phyloP scores from a whole-genome alignment of 2,888 invertebrate species.

The Phragmatobia fuliginosa region DNA sequence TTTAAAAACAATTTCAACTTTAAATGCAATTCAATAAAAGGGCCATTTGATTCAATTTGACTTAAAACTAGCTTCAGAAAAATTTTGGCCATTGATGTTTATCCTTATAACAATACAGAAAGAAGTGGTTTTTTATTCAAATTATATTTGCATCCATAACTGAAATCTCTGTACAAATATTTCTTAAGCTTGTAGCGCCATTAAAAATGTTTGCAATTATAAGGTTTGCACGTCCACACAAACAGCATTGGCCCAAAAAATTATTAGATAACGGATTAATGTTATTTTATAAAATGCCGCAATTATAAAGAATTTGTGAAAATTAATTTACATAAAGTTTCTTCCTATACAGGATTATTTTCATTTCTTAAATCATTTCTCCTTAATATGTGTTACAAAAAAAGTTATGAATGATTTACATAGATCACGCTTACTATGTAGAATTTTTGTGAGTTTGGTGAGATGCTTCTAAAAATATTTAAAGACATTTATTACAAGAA shows the following conservation, averaged over 20 bases:
- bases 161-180: background rate
- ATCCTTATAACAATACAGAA: background rate
- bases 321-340: conserved; percentile 24
- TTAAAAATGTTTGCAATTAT: conserved; percentile 13
- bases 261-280: conserved; percentile 33
- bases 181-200: background rate
- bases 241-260: conserved; percentile 47
- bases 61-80: background rate
- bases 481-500: no score
- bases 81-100: background rate
- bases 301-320: conserved; percentile 38
- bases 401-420: background rate
- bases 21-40: background rate
- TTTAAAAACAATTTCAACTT: background rate
- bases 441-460: background rate
- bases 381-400: background rate
- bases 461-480: background rate
- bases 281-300: conserved; percentile 45
- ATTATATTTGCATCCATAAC: background rate
- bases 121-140: background rate
- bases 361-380: background rate
- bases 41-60: background rate
- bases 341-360: conserved; percentile 17
- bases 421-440: background rate
- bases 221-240: conserved; percentile 58